A percentile compares a stretch with the other conserved stretches of the same genome.
Evolutionary conservation across 2,888 invertebrate genomes (phyloP).

Genomic region (Dorcus hopei): DNA sequence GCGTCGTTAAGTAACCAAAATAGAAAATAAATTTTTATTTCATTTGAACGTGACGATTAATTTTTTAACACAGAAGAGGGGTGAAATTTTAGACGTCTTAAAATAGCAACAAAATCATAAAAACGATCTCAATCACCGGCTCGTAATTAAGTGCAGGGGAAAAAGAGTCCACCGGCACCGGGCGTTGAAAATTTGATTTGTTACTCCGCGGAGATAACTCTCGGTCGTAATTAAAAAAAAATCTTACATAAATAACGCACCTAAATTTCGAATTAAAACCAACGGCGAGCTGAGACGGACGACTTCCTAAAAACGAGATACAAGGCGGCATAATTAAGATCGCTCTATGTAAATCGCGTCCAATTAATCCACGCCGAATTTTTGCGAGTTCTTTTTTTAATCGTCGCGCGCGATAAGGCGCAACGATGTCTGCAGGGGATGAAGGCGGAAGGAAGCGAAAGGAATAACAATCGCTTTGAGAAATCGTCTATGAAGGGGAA

Average conservation of each 20-base stretch:
- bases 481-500: slow-evolving; percentile 32
- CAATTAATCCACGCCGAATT: slow-evolving; percentile 34
- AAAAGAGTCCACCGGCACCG: too few relatives aligned
- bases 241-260: neutral
- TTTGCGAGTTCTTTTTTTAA: slow-evolving; percentile 25
- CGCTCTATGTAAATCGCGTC: slow-evolving; percentile 38
- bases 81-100: too few relatives aligned
- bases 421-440: slow-evolving; percentile 31
- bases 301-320: neutral
- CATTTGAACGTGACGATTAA: too few relatives aligned
- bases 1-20: too few relatives aligned
- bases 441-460: slow-evolving; percentile 27
- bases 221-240: neutral
- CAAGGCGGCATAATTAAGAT: slow-evolving; percentile 32
- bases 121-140: too few relatives aligned
- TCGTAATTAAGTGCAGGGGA: too few relatives aligned
- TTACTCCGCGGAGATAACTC: neutral
- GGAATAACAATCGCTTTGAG: slow-evolving; percentile 30
- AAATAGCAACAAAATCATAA: too few relatives aligned
- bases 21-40: too few relatives aligned
- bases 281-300: neutral
- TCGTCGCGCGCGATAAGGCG: slow-evolving; percentile 26
- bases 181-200: too few relatives aligned
- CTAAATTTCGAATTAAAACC: slow-evolving; percentile 1
- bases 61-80: too few relatives aligned